Conservation (phyloP, 2,888 invertebrate species). For the Pseudolycoriella hygida region DNA sequence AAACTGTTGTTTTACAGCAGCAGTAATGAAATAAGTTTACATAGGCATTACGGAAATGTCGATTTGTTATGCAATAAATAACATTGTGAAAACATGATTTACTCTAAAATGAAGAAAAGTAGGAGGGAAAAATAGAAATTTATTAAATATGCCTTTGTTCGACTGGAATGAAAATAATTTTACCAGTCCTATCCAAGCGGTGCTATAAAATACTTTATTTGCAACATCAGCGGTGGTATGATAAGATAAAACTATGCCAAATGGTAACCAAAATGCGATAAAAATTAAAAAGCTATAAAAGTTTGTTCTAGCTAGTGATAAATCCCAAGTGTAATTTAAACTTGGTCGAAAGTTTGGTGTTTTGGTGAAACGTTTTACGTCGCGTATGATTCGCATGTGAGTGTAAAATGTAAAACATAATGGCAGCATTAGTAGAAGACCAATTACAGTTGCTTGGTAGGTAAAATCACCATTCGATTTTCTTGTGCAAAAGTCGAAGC, state of each 20-base stretch:
- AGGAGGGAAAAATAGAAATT: no score
- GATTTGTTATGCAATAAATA: constrained; percentile 45
- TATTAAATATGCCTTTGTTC: no score
- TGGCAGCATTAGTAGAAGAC: constrained; percentile 41
- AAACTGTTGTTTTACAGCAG: constrained; percentile 58
- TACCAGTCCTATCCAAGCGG: constrained; percentile 54
- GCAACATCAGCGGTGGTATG: constrained; percentile 33
- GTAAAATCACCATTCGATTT: constrained; percentile 34
- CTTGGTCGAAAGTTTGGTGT: constrained; percentile 43
- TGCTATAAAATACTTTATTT: constrained; percentile 41
- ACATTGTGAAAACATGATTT: constrained; percentile 50
- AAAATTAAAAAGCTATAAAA: constrained; percentile 44
- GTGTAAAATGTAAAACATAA: constrained; percentile 35
- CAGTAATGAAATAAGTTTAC: constrained; percentile 60
- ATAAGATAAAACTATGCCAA: constrained; percentile 37
- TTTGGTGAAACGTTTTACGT: constrained; percentile 33
- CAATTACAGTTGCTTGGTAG: constrained; percentile 37
- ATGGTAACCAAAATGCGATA: constrained; percentile 49
- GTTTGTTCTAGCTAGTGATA: constrained; percentile 41
- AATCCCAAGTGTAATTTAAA: constrained; percentile 41
- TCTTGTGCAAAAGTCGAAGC: constrained; percentile 51
- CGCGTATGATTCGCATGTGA: constrained; percentile 33
- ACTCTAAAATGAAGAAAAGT: no score
- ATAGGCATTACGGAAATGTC: constrained; percentile 52
- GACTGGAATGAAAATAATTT: no score